Base-by-base conservation (phyloP, 2,797 vertebrate genomes). In the Danio aesculapii region DNA sequence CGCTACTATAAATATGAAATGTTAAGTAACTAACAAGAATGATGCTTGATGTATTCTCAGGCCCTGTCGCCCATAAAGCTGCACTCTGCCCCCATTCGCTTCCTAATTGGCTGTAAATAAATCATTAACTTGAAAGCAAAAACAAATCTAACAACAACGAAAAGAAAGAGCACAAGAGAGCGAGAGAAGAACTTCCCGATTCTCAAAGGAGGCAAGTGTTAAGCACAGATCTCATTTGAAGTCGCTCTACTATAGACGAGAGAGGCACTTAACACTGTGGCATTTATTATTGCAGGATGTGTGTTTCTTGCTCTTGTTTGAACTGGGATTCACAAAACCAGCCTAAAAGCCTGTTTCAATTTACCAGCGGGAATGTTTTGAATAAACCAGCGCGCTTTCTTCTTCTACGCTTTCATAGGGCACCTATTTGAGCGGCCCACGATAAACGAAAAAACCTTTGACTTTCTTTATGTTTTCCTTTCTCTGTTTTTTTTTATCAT, bases 171-270 rank as follows among this genome's bases (percentile, higher is more conserved):
- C 68, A 44, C 62, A 9, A 41, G 30, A 17, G 13, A 69, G 41
- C 6, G 74, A 52, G 30, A 58, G 64, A 59, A 59, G 55, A 61
- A 52, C 53, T 63, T 83, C 11, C 41, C 5, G 55, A 70, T 59
- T 77, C 81, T 80, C 62, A 63, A 44, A 73, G 71, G 90, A 92
- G 92, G 92, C 92, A 91, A 91, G 90, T 89, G 92, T 91, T 91
- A 92, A 92, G 90, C 93, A 94, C 91, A 91, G 92, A 94, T 94
- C 92, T 94, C 92, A 94, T 94, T 93, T 93, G 92, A 94, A 94
- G 92, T 91, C 92, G 88, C 90, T 90, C 53, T 88, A 88, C 90
- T 91, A 89, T 89, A 89, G 90, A 88, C 88, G 90, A 88, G 84
- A 91, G 91, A 91, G 91, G 89, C 94, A 93, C 94, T 94, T 94